Percentiles rank a stretch among this genome's conserved stretches.
These are phyloP conservation scores for Phoeniculus purpureus DNA, from an alignment of 2,797 vertebrate species.

Conservation along the genomic window DNA sequence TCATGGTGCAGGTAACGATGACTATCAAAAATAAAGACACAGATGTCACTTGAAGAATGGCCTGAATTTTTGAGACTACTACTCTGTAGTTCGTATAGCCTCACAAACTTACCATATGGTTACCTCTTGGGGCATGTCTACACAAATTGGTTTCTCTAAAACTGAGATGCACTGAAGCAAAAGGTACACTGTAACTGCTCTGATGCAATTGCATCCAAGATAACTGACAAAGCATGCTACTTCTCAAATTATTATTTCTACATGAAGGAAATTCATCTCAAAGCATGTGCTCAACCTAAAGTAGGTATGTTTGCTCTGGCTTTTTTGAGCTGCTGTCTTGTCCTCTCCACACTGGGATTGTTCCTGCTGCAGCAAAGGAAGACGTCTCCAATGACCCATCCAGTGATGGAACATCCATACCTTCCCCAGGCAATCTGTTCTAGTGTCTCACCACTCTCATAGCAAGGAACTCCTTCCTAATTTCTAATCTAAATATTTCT, in stretches of 20 bases:
- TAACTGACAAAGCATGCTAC: slow-evolving; percentile 41
- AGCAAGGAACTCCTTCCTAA: no score
- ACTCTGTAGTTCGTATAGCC: background rate
- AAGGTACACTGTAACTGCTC: slow-evolving; percentile 27
- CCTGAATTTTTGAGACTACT: slow-evolving; percentile 16
- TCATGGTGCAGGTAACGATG: slow-evolving; percentile 22
- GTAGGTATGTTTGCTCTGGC: background rate
- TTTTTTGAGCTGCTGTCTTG: background rate
- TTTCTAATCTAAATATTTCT: no score
- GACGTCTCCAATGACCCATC: background rate
- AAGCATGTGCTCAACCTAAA: background rate
- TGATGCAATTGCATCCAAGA: slow-evolving; percentile 62
- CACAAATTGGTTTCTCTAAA: slow-evolving; percentile 41
- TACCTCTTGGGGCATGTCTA: slow-evolving; percentile 54
- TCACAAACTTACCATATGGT: slow-evolving; percentile 56
- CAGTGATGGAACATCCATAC: background rate
- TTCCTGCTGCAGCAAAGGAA: background rate
- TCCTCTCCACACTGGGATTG: background rate
- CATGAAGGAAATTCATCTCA: slow-evolving; percentile 34
- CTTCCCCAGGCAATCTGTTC: no score
- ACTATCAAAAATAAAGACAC: slow-evolving; percentile 41
- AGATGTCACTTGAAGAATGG: slow-evolving; percentile 20
- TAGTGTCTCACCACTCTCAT: no score
- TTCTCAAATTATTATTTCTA: slow-evolving; percentile 54
- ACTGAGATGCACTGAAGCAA: slow-evolving; percentile 50